Base-by-base conservation (phyloP, 2,113 vertebrate species). In the Phyllopteryx taeniolatus region DNA sequence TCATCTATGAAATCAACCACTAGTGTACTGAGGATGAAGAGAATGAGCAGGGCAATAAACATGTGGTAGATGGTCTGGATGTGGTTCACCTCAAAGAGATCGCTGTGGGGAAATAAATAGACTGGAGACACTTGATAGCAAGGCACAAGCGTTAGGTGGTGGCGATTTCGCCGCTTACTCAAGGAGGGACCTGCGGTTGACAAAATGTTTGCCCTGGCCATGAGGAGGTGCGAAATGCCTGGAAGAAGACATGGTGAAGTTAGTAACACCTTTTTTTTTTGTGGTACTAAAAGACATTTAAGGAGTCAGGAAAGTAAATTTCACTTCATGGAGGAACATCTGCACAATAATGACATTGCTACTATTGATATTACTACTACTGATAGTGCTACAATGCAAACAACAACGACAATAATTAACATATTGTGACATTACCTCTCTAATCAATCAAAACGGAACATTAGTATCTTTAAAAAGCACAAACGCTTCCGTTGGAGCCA, bases 31-130 rank as follows among this genome's bases (percentile, higher is more conserved):
- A 99, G 93, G 90, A 97, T 96, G 74, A 98, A 98, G 85, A 99
- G 90, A 53, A 99, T 94, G 86, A 99, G 96, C 35, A 98, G 90
- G 6, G 96, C 97, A 19, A 99, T 98, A 87, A 99, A 99, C 95
- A 99, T 99, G 92, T 99, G 96, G 87, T 99, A 97, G 84, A 99
- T 99, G 0, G 97, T 98, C 83, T 95, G 91, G 90, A 99, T 97
- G 89, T 99, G 97, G 90, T 98, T 95, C 89, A 99, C 96, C 85
- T 99, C 96, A 85, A 99, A 96, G 81, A 99, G 94, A 78, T 99
- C 97, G 72, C 98, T 98, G 83, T 4, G 57, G 72, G 74, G 79
- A 75, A 47, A 51, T 27, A 73, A 2, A 47, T 2, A 59, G 22
- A 70, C 46, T 12, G 68, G 3, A 35, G 11, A 59, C 12, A 42